Evolutionary conservation across 2,888 invertebrate genomes (phyloP), one percentile per base, ranked within the genome.

Genomic region (Drosophila tanythrix): DNA sequence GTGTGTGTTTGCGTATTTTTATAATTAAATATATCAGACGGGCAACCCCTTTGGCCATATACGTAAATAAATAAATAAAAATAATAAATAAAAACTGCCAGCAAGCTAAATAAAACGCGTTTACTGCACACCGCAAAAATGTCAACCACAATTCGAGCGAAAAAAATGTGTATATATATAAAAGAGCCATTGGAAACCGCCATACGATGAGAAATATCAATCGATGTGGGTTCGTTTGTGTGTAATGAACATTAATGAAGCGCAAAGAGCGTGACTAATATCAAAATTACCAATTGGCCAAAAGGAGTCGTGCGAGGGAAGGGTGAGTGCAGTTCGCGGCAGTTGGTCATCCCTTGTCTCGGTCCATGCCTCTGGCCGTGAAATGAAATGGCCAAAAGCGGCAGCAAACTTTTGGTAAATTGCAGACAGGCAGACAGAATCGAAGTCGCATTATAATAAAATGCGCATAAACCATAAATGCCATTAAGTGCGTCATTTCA

Each of bases 181-280:
- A 70, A 79, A 73, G 69, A 46, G 79, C 52, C 61, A 75, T 51
- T 72, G 74, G 50, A 83, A 77, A 79, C 85, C 83, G 83, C 83
- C 82, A 85, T 71, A 71, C 79, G 85, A 70, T 62, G 82, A 64
- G 82, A 70, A 88, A 87, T 87, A 89, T 89, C 86, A 89, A 87
- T 89, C 86, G 86, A 85, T 87, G 89, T 89, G 86, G 86, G 86
- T 88, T 81, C 86, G 85, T 87, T 87, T 87, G 83, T 89, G 87
- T 89, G 90, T 88, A 89, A 87, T 87, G 90, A 89, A 87, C 87
- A 89, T 87, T 87, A 87, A 87, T 89, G 87, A 89, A 87, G 88
- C 87, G 87, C 87, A 88, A 89, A 87, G 86, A 89, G 87, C 87
- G 87, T 89, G 90, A 89, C 87, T 87, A 87, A 87, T 87, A 87